Evolutionary conservation across 1,140 invertebrate genomes (phyloP).

Genomic region (Caenorhabditis latens): DNA sequence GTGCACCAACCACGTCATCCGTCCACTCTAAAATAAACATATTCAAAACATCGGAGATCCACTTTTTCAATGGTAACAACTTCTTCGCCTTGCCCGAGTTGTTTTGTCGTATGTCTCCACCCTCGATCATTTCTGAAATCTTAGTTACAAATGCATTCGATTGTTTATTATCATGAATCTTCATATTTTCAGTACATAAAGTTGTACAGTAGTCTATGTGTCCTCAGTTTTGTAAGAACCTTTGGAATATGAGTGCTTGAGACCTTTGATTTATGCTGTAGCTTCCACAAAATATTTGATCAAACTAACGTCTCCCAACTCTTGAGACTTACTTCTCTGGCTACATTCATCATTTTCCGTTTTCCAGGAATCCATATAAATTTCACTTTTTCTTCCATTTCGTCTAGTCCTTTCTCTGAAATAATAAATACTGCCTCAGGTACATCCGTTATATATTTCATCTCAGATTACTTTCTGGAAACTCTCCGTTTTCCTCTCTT

Average conservation of each 20-base stretch:
- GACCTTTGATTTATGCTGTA: too few relatives aligned
- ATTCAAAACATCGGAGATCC: slow-evolving; percentile 1
- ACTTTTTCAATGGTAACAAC: background rate
- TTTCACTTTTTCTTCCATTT: too few relatives aligned
- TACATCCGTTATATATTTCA: background rate
- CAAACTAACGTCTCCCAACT: too few relatives aligned
- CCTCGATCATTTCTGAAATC: slow-evolving; percentile 12
- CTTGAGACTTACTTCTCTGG: too few relatives aligned
- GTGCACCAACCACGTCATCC: background rate
- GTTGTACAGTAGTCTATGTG: too few relatives aligned
- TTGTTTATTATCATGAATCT: background rate
- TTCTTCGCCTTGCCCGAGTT: background rate
- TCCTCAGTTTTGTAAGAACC: too few relatives aligned
- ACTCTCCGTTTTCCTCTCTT: background rate
- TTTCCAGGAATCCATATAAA: too few relatives aligned
- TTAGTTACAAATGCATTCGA: slow-evolving; percentile 40
- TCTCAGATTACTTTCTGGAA: slow-evolving; percentile 17
- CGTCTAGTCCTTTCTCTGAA: background rate
- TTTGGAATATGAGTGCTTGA: too few relatives aligned
- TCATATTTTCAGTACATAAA: background rate
- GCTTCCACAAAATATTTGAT: too few relatives aligned
- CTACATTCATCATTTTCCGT: too few relatives aligned
- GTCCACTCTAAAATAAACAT: background rate
- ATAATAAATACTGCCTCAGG: background rate
- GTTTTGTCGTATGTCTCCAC: background rate